phyloP scores from a whole-genome alignment of 2,888 invertebrate genomes.

The Meloe dianella region DNA sequence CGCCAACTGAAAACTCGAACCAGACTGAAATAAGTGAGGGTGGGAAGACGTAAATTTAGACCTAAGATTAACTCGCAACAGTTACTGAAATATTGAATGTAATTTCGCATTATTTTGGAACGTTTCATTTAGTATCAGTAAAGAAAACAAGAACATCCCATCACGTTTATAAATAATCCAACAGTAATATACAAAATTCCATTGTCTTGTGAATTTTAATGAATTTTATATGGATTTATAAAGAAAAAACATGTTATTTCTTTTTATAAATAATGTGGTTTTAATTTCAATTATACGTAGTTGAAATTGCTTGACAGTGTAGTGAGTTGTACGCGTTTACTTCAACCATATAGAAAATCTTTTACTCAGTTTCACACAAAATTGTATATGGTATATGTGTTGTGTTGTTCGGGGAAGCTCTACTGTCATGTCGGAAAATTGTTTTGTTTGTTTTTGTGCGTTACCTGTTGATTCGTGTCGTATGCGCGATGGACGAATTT shows the following conservation, averaged over 20 bases:
- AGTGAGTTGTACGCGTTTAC: neutral
- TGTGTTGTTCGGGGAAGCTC: constrained; percentile 7
- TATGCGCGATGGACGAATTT: constrained; percentile 25
- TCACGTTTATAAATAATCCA: constrained; percentile 12
- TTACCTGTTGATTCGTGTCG: constrained; percentile 33
- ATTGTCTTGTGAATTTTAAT: neutral
- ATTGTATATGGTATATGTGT: neutral
- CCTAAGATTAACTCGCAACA: constrained; percentile 56
- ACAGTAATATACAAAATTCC: neutral
- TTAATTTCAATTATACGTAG: neutral
- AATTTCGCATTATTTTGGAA: constrained; percentile 54
- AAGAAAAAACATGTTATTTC: neutral
- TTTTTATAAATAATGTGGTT: neutral
- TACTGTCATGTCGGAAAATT: constrained; percentile 18
- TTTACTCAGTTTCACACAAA: neutral
- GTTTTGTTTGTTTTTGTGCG: constrained; percentile 24
- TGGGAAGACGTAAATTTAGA: constrained; percentile 58
- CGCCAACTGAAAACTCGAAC: constrained; percentile 47
- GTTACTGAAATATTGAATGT: constrained; percentile 56
- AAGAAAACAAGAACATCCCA: constrained; percentile 40
- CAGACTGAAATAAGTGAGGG: constrained; percentile 53
- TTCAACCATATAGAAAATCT: neutral
- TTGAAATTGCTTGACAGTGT: neutral
- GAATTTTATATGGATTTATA: neutral
- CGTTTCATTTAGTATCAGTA: constrained; percentile 47